Evolutionary conservation across 2,888 invertebrate genomes (phyloP), one percentile per base, ranked within the genome.

Genomic region (Chamaedrilus cognettii): DNA sequence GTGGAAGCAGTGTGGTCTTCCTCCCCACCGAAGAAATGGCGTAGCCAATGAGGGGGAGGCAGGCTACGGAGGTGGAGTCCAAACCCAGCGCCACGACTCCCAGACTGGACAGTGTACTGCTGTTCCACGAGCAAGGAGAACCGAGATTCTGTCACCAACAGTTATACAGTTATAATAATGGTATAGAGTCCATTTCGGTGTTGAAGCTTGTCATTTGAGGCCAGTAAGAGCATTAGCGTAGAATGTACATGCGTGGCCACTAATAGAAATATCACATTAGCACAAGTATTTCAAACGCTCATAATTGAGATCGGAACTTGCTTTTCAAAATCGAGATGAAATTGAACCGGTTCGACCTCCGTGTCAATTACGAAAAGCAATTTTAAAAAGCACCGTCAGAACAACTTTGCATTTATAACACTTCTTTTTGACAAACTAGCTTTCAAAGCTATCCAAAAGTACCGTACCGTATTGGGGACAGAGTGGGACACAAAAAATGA

Each of bases 61-160:
- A 60, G 28, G 2, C 4, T 23, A 35, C 28, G 60, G n/a, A 34
- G 7, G 28, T 23, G 7, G 60, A 3, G 2, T 34, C 15, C n/a
- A 60, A 19, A 7, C 60, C 60, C 30, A 35, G 42, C 2, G 35
- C 23, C 19, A 60, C 34, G 3, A 60, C 60, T 35, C 60, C 60
- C 0, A 60, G 49, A 15, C 35, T 33, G 30, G 30, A 30, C 0
- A 35, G 19, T 5, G 26, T 35, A 7, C 28, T 35, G 19, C n/a
- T 35, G 28, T 33, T 35, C 60, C 60, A 60, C n/a, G 35, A n/a
- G 35, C 60, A 60, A 1, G 60, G 60, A 60, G 33, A 28, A 26
- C 60, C 60, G 19, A 60, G n/a, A 26, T 34, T 35, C 60, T 60
- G 60, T n/a, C n/a, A n/a, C 31, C 1, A 15, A 23, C 2, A n/a